Percentiles rank a stretch among this genome's conserved stretches.
phyloP scores from a whole-genome alignment of 1,140 invertebrate genomes.

The Drosophila navojoa region DNA sequence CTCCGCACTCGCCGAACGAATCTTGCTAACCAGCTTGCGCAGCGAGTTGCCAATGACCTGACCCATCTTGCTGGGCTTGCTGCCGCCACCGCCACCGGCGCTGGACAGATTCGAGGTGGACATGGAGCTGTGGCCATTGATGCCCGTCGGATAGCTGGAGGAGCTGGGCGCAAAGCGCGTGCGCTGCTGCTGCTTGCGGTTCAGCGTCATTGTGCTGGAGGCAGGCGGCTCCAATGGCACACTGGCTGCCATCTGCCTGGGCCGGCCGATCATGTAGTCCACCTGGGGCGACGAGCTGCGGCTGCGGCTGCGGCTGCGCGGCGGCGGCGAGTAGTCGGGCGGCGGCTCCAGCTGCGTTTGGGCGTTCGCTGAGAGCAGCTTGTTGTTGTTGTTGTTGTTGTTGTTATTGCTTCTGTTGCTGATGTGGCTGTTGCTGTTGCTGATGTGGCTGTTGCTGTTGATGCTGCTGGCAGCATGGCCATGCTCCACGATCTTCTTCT shows the following conservation, averaged over 20 bases:
- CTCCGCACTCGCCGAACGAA: constrained; percentile 89
- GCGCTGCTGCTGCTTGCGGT: constrained; percentile 87
- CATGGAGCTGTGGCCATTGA: constrained; percentile 33
- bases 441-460: too few relatives aligned
- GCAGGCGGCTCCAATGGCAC: constrained; percentile 1
- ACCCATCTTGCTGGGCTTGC: constrained; percentile 83
- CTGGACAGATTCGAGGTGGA: constrained; percentile 65
- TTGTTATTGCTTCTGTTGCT: too few relatives aligned
- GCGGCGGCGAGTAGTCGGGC: constrained; percentile 89
- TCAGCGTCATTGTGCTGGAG: constrained; percentile 73
- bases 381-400: constrained; percentile 1
- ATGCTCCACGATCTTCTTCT: constrained; percentile 75
- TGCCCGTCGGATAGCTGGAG: constrained; percentile 66
- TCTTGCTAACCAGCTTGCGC: constrained; percentile 90
- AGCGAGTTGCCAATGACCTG: constrained; percentile 89
- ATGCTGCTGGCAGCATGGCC: constrained; percentile 1
- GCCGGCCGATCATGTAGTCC: constrained; percentile 54
- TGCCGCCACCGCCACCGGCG: constrained; percentile 13
- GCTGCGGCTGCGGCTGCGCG: constrained; percentile 83
- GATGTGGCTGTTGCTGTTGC: too few relatives aligned
- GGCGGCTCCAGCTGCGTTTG: constrained; percentile 85
- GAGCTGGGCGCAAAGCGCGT: constrained; percentile 88
- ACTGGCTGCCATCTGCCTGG: constrained; percentile 32
- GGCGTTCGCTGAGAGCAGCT: not conserved
- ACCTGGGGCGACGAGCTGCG: constrained; percentile 72